Base-by-base conservation (phyloP, 2,797 vertebrate genomes). In the Lophius americanus region DNA sequence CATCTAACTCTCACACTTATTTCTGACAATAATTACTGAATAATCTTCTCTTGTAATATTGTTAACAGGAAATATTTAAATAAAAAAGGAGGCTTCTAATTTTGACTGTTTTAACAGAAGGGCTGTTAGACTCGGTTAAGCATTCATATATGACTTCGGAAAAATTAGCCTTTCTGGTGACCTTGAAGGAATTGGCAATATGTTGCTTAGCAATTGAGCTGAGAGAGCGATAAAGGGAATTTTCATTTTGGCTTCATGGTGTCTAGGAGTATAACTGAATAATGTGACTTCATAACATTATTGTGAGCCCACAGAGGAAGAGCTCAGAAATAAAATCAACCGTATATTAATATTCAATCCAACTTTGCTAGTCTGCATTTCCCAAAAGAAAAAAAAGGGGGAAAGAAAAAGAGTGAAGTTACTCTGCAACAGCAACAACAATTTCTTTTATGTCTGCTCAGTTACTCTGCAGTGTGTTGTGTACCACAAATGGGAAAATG, bases 131-230 rank as follows among this genome's bases (percentile, higher is more conserved):
- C 23, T 68, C 46, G 3, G 36, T 6, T 62, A 60, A 64, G 65
- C 55, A 59, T 72, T 69, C n/a, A 36, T 67, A 51, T 61, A 53
- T 55, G 10, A 68, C 64, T 73, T 60, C 57, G 64, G 54, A 75
- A 54, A 74, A 75, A 55, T 58, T 36, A 76, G 68, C 23, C 70
- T 61, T 62, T 64, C n/a, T 70, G 57, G 56, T 6, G 12, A 74
- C 73, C 70, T 76, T 11, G 14, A 6, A 63, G 52, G 66, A 41
- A 85, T 59, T 60, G 74, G 58, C 51, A 38, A 75, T 51, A 57
- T 70, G 85, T 76, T 88, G 82, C 84, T 85, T 76, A 85, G 79
- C 81, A 60, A 84, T 86, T 76, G 13, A 33, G 2, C 56, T 50
- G 62, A 80, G 59, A 73, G 35, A 80, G 54, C 33, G 74, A 73